Conservation (phyloP, 2,113 vertebrate species). For the Alaudala cheleensis region DNA sequence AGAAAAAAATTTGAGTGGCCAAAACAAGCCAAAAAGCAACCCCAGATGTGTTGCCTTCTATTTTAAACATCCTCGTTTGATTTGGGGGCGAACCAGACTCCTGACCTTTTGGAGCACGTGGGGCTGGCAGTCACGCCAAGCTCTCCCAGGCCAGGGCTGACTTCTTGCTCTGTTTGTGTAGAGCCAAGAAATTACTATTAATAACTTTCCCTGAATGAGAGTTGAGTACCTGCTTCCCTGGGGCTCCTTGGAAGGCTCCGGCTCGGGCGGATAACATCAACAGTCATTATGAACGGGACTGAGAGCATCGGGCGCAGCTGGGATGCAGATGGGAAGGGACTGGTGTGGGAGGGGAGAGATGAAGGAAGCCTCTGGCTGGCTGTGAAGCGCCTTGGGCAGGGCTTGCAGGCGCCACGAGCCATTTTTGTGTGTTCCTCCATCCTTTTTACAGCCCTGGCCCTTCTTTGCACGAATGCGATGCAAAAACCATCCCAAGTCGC, state of each 20-base stretch:
- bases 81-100: not conserved
- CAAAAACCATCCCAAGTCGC: not conserved
- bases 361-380: not conserved
- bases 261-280: not conserved
- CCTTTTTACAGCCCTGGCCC: not conserved
- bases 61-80: not conserved
- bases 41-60: not conserved
- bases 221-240: constrained; percentile 16
- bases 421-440: not conserved
- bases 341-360: not conserved
- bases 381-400: not conserved
- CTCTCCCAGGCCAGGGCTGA: not conserved
- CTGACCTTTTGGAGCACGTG: not conserved
- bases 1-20: not conserved
- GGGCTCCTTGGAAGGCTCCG: constrained; percentile 4
- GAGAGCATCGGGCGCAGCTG: not conserved
- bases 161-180: not conserved
- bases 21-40: not conserved
- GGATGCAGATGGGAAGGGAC: constrained; percentile 30
- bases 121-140: not conserved
- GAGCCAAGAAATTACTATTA: constrained; percentile 35
- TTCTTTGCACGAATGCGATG: fast-evolving
- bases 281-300: not conserved
- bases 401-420: not conserved
- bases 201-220: not conserved